Percentiles rank a stretch among this genome's conserved stretches.
These are phyloP conservation scores for Agrilus biguttatus DNA, from an alignment of 2,888 invertebrate species.

Conservation along the genomic window DNA sequence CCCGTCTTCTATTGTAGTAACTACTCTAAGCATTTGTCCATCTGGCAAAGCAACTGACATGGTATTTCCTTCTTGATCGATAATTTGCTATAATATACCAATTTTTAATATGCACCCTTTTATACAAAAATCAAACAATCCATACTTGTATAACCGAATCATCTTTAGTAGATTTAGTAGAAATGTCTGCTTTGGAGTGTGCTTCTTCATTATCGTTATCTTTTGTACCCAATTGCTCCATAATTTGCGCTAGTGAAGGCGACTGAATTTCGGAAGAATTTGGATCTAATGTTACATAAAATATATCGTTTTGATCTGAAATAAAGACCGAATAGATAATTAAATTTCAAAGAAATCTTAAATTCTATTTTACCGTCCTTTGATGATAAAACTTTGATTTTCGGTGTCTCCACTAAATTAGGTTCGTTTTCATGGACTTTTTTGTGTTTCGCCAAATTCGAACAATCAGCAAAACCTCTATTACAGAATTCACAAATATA, in stretches of 20 bases:
- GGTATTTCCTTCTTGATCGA: conserved; percentile 54
- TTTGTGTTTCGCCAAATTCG: conserved; percentile 57
- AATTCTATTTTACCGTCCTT: conserved; percentile 6
- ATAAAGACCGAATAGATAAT: background rate
- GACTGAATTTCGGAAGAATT: conserved; percentile 25
- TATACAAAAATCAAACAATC: background rate
- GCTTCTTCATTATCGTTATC: background rate
- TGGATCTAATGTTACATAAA: conserved; percentile 34
- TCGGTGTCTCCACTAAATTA: background rate
- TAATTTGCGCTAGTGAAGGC: conserved; percentile 25
- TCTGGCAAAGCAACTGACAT: conserved; percentile 53
- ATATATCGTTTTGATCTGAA: conserved; percentile 31
- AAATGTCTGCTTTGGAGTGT: background rate
- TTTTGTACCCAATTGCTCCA: conserved; percentile 10
- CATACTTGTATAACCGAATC: background rate
- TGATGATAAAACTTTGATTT: conserved; percentile 10
- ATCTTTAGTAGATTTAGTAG: background rate
- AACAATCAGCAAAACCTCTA: conserved; percentile 61
- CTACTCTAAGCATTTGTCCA: conserved; percentile 48
- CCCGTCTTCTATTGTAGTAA: conserved; percentile 40
- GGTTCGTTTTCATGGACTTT: conserved; percentile 22
- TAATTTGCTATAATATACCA: conserved; percentile 33
- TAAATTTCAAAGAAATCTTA: background rate
- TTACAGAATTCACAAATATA: conserved; percentile 57
- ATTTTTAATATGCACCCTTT: background rate